A percentile compares a stretch with the other conserved stretches of the same genome.
Evolutionary conservation across 2,113 vertebrate genomes (phyloP).

Genomic region (Bostrychus sinensis): DNA sequence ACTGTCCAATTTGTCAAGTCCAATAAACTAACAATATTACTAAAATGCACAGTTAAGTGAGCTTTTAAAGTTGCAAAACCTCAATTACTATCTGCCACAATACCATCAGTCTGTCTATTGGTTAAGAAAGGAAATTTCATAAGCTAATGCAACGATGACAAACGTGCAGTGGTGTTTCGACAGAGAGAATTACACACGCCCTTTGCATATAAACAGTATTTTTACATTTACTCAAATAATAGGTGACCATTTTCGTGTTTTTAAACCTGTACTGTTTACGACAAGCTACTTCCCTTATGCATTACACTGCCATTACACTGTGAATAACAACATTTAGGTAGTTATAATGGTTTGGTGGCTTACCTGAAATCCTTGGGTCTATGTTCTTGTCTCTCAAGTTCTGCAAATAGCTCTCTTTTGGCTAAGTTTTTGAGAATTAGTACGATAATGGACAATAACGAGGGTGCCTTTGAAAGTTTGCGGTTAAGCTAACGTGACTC

Average conservation of each 20-base stretch:
- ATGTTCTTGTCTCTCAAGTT: not conserved
- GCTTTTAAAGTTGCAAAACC: not conserved
- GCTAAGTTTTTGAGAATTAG: not conserved
- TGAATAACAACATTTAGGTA: not conserved
- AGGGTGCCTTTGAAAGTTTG: constrained; percentile 37
- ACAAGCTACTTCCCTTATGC: not conserved
- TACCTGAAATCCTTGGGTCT: not conserved
- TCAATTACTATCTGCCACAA: not conserved
- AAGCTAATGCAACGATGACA: constrained; percentile 32
- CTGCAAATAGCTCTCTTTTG: not conserved
- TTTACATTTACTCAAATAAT: not conserved
- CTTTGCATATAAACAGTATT: not conserved
- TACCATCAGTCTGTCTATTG: not conserved
- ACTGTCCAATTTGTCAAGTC: not conserved
- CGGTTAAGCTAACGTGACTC: constrained; percentile 18
- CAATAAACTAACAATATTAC: not conserved
- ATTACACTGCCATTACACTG: not conserved
- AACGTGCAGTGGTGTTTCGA: not conserved
- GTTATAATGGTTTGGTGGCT: not conserved
- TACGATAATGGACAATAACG: not conserved
- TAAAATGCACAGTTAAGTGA: not conserved
- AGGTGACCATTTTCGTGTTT: not conserved
- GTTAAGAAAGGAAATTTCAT: constrained; percentile 29
- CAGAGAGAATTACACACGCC: constrained; percentile 6
- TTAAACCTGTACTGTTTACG: not conserved